These are phyloP conservation scores for Diaprepes abbreviatus DNA, from an alignment of 2,888 invertebrate species.

Conservation along the genomic window DNA sequence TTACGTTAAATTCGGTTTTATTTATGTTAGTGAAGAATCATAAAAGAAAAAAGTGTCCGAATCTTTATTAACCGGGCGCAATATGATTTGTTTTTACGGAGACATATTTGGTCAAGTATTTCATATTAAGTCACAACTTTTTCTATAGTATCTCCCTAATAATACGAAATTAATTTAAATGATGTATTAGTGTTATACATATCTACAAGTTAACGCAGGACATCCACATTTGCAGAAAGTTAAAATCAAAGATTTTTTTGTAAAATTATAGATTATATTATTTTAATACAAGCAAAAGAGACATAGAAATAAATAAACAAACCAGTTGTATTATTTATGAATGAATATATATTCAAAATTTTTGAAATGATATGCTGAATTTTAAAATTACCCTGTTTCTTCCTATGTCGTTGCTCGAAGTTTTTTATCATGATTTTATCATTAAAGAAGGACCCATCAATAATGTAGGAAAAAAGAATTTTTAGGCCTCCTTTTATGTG, in stretches of 20 bases:
- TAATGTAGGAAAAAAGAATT: no score
- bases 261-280: background rate
- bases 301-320: no score
- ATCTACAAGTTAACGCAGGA: slow-evolving; percentile 4
- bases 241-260: background rate
- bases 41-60: background rate
- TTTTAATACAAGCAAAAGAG: no score
- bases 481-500: no score
- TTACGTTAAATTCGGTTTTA: slow-evolving; percentile 19
- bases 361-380: background rate
- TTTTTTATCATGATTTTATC: no score
- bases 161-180: slow-evolving; percentile 5
- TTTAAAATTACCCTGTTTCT: slow-evolving; percentile 10
- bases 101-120: slow-evolving; percentile 11
- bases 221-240: background rate
- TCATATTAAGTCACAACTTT: background rate
- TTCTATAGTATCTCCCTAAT: slow-evolving; percentile 1
- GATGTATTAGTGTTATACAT: slow-evolving; percentile 5
- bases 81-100: slow-evolving; percentile 19
- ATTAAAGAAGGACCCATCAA: no score
- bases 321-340: no score
- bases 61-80: slow-evolving; percentile 17
- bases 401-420: slow-evolving; percentile 19
- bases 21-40: slow-evolving; percentile 1
- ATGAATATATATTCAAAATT: no score